Evolutionary conservation across 2,888 invertebrate species (phyloP), one percentile per base, ranked within the genome.

Genomic region (Julus scandinavius): DNA sequence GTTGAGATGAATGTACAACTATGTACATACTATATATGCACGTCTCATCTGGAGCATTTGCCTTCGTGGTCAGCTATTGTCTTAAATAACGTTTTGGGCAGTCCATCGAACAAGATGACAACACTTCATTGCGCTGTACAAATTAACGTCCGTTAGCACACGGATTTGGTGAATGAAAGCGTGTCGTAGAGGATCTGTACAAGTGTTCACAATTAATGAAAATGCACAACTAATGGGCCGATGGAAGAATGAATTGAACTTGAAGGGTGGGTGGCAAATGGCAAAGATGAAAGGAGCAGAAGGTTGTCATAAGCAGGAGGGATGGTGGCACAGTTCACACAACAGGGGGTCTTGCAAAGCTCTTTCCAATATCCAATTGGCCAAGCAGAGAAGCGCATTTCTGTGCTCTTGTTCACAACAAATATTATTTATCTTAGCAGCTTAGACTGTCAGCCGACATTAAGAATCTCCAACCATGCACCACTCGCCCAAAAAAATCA

Each of bases 181-280:
- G 29, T 29, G 72, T 11, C 20, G 29, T 29, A 29, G 72, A 29
- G 29, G 72, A 72, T 29, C 72, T 72, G 20, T 72, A 72, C 72
- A 72, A 72, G 72, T 72, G 72, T 72, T 72, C 72, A 72, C 72
- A 72, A 72, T 29, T 29, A 72, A 72, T 72, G 72, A 29, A 72
- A 72, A 72, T 72, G 72, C 13, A 29, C 72, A 72, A 72, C 72
- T 72, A 72, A 29, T 72, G 29, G 72, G 11, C 29, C 29, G 72
- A 29, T 72, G 72, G 72, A 72, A 29, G 29, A 72, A 13, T 13
- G 17, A 54, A 15, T 3, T 13, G 17, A 54, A 54, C 17, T 54
- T 54, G 11, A 72, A 29, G 72, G 29, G 72, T 29, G 72, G n/a
- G 29, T 72, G n/a, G n/a, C 63, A 63, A 63, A 15, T 63, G 63